Conservation (phyloP, 2,888 invertebrate genomes). For the Brassicogethes aeneus region DNA sequence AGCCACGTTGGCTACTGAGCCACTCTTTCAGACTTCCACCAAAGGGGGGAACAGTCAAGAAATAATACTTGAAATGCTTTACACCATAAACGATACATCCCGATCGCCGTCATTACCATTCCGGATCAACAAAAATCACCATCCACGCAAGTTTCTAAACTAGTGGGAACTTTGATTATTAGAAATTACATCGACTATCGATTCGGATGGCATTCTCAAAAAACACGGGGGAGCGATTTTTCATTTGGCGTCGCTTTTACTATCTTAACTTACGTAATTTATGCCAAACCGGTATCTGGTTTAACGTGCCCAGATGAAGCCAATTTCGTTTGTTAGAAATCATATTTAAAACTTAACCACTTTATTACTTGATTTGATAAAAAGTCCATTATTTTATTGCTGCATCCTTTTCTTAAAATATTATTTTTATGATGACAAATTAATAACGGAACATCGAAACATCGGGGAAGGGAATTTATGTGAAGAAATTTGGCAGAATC, state of each 20-base stretch:
- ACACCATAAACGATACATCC: too few species aligned
- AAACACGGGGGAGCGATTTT: neutral
- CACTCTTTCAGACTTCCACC: conserved; percentile 19
- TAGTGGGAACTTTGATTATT: too few species aligned
- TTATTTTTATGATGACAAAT: too few species aligned
- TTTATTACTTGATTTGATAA: neutral
- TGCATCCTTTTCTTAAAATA: too few species aligned
- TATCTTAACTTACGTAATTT: neutral
- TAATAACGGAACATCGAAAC: too few species aligned
- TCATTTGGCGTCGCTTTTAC: neutral
- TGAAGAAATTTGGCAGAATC: too few species aligned
- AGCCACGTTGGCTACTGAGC: conserved; percentile 25
- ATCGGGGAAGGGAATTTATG: too few species aligned
- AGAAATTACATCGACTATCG: neutral
- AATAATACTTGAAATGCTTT: conserved; percentile 6
- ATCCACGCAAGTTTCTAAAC: too few species aligned
- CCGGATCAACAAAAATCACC: too few species aligned
- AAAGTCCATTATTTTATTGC: neutral
- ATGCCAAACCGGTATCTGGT: neutral
- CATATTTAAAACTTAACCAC: neutral
- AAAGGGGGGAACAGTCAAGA: conserved; percentile 6
- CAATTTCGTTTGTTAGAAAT: neutral
- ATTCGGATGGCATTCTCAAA: neutral
- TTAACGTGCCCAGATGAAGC: neutral
- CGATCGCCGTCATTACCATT: too few species aligned